Evolutionary conservation across 2,797 vertebrate genomes (phyloP), one percentile per base, ranked within the genome.

Genomic region (Oceanodroma leucorhoa): DNA sequence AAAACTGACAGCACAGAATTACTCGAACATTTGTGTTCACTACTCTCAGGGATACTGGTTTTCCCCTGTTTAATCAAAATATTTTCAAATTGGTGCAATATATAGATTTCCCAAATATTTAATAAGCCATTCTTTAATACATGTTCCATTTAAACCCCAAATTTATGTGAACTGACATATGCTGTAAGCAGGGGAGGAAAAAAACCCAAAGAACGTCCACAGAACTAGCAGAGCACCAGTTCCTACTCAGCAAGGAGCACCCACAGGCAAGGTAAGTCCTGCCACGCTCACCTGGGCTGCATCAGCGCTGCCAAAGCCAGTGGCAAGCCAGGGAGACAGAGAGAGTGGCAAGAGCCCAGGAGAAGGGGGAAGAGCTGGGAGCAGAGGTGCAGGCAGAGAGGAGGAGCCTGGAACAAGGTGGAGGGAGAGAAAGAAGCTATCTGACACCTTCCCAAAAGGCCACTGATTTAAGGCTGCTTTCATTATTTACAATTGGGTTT

Each of bases 1-100:
- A 93, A 87, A 92, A 91, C 32, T 27, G 41, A 92, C 67, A 94
- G 79, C 77, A 78, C 17, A 86, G 85, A 76, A 76, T 54, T 69
- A 71, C 36, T 57, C 22, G 11, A 93, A 88, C 57, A 18, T 66
- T 87, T 83, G 57, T n/a, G 34, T 45, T 91, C 40, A 5, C 45
- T 75, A 53, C 60, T n/a, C 11, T 23, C 60, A 55, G 40, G 40
- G 55, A 84, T 24, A 54, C 20, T 14, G 24, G 0, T 43, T 58
- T 79, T 45, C n/a, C 61, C 18, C 15, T 7, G 3, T 21, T 75
- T 65, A 57, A 95, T 34, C 21, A 51, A 87, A 89, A 23, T 26
- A 65, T 69, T 82, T 84, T 81, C 38, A 41, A 76, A 61, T 5
- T 64, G 36, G 26, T 69, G 38, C 46, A 69, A 87, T 22, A 55